Evolutionary conservation across 1,140 invertebrate genomes (phyloP), one percentile per base, ranked within the genome.

Genomic region (Rhizoglyphus robini): DNA sequence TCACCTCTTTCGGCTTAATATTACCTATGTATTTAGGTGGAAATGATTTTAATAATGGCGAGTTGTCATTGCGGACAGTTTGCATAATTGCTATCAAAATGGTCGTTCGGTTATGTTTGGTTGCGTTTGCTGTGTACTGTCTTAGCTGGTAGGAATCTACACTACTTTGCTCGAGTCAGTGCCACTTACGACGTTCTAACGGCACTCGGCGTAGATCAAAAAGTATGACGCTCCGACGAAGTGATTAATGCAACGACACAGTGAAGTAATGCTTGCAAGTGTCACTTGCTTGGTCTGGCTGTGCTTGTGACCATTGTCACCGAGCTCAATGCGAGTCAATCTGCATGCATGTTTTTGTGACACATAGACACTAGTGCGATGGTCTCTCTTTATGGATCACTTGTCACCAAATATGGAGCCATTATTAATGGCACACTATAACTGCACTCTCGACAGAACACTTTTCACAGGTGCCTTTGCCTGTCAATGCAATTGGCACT

Each of bases 1-100:
- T n/a, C n/a, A n/a, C n/a, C n/a, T n/a, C n/a, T n/a, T n/a, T n/a
- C n/a, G n/a, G n/a, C n/a, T n/a, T n/a, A n/a, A n/a, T n/a, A n/a
- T n/a, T n/a, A n/a, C n/a, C n/a, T n/a, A n/a, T n/a, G n/a, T n/a
- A 54, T 54, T 23, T 54, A 27, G 51, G 51, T 54, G 51, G 51
- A 54, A 54, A 54, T 54, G 8, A 54, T 54, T 32, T 8, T 54
- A 54, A 54, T 54, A 54, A 54, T 54, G 51, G 23, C 8, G 51
- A 8, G 23, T 54, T 54, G 51, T 54, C 51, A 54, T 8, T 54
- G 51, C 51, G 15, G n/a, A n/a, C n/a, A n/a, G n/a, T 23, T 54
- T 54, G 23, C 31, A 25, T 54, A 54, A 54, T 54, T 54, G 51
- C 51, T 54, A 54, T 54, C 51, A 54, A 54, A 54, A 54, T 54